Evolutionary conservation across 2,113 vertebrate species (phyloP).

Genomic region (Elaphurus davidianus): DNA sequence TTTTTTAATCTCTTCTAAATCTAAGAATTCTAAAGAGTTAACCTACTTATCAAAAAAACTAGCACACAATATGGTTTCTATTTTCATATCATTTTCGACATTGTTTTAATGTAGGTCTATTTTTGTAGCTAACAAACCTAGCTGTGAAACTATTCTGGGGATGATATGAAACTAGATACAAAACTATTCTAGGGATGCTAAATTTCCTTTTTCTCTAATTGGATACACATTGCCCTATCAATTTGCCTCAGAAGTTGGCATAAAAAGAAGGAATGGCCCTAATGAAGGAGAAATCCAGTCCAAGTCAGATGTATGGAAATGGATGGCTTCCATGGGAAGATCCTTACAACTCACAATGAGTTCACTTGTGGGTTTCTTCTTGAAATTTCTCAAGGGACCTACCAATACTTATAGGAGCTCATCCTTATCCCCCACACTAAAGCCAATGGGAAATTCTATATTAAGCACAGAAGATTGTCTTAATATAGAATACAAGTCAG

Average conservation of each 20-base stretch:
- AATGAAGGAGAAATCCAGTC: not conserved
- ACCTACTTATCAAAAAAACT: slow-evolving; percentile 40
- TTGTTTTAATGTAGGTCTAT: slow-evolving; percentile 52
- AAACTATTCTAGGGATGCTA: not conserved
- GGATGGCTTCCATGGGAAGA: not conserved
- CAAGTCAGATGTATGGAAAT: not conserved
- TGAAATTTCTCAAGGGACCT: not conserved
- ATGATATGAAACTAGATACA: not conserved
- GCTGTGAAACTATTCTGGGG: slow-evolving; percentile 6
- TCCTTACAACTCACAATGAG: too few species aligned
- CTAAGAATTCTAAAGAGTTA: slow-evolving; percentile 8
- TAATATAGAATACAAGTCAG: not conserved
- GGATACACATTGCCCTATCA: not conserved
- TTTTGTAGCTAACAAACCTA: slow-evolving; percentile 29
- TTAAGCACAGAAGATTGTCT: not conserved
- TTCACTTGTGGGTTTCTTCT: not conserved
- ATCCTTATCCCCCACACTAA: not conserved
- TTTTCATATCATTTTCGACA: slow-evolving; percentile 43
- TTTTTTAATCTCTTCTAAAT: slow-evolving; percentile 16
- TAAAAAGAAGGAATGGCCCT: not conserved
- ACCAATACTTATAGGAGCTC: not conserved
- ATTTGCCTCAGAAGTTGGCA: not conserved
- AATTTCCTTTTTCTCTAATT: not conserved
- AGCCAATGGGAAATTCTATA: not conserved
- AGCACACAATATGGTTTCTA: slow-evolving; percentile 34